Evolutionary conservation across 2,113 vertebrate species (phyloP), one percentile per base, ranked within the genome.

Genomic region (Cromileptes altivelis): DNA sequence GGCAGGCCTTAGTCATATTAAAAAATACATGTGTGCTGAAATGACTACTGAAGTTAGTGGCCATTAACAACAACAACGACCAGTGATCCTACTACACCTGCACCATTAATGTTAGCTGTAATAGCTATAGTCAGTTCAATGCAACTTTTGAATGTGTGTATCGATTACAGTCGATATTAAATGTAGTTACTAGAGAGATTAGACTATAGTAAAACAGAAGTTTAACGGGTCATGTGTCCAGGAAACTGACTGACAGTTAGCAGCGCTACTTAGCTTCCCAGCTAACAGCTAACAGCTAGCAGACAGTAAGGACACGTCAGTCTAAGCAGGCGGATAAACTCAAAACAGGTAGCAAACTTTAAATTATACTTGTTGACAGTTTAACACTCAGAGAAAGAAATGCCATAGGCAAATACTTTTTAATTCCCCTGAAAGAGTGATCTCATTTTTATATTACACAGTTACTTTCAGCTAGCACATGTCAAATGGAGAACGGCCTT

Each of bases 271-370:
- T 87, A 87, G 91, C 90, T 65, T 70, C 27, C 0, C 17, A n/a
- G 85, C 82, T 91, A 87, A 50, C 55, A 2, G 87, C 85, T 90
- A 86, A 40, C 42, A n/a, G 25, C 53, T 11, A 11, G 49, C 27
- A 65, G 33, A 56, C n/a, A 65, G 42, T 81, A 92, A 93, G 94
- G 93, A 94, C 94, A 95, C 94, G 94, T 95, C 94, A 95, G 91
- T 92, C 17, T 92, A 79, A 92, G 49, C 70, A 11, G 57, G 30
- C 11, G 27, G 18, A 63, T 1, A 15, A 40, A 72, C 17, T 45
- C 0, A 23, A 3, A 14, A 25, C 0, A 52, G 13, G 19, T 1
- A 23, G 25, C 40, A 4, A 19, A 37, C 27, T 11, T 4, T 18
- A 6, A 3, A 2, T n/a, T 11, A 13, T 3, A 50, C 0, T 9